Evolutionary conservation across 2,113 vertebrate genomes (phyloP), one percentile per base, ranked within the genome.

Genomic region (Sapayoa aenigma): DNA sequence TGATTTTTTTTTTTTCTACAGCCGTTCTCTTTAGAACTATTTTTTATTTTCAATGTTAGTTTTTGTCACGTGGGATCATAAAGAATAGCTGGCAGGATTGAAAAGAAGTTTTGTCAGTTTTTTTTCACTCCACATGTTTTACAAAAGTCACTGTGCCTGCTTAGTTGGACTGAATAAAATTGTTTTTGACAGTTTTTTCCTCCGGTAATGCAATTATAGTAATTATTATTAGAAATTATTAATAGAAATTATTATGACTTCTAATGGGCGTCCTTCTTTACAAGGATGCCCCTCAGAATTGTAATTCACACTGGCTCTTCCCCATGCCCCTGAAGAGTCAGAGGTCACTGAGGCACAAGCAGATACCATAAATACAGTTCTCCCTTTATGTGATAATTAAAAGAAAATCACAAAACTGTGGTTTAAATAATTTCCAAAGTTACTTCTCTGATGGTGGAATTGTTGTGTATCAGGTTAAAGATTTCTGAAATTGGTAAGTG

Each of bases 401-500:
- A n/a, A 72, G 20, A 46, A 11, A 2, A 0, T 1, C 0, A 1
- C 9, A 22, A 31, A 12, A 9, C 9, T 13, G 6, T 56, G 6
- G 16, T 91, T 74, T 62, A 77, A 82, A n/a, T 68, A 56, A 39
- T 60, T 85, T 72, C n/a, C 72, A 41, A 44, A 91, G 35, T 33
- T 18, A 13, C 14, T 72, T 42, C 1, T 41, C 12, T 83, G 58
- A 10, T 68, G 16, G 8, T n/a, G 55, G 31, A 82, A 25, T 84
- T 84, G 30, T 60, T 60, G 13, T 72, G 35, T 80, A 56, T 89
- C 20, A 8, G 3, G 11, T 59, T 82, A 37, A 77, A 62, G 5
- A 15, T 67, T 67, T 94, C 42, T 49, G 14, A 71, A 87, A 24
- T 35, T 66, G 30, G 1, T n/a, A 58, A 20, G 23, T 42, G 10